Evolutionary conservation across 2,113 vertebrate species (phyloP).

Genomic region (Falco punctatus): DNA sequence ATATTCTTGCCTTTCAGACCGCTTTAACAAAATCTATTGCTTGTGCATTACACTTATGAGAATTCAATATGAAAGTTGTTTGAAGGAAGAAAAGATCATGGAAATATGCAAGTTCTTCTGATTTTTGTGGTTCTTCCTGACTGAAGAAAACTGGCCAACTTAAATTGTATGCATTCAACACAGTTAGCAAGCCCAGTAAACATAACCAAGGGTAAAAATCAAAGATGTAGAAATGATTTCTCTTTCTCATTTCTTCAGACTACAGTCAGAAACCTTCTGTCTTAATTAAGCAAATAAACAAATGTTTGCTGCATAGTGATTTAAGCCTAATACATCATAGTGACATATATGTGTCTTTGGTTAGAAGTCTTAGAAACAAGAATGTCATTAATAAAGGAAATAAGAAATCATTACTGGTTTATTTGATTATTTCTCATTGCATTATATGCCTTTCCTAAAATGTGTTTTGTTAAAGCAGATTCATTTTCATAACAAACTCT

Average conservation of each 20-base stretch:
- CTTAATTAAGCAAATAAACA: not conserved
- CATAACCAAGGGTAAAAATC: not conserved
- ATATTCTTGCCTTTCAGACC: constrained; percentile 2
- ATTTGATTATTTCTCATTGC: not conserved
- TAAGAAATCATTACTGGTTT: not conserved
- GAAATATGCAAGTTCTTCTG: not conserved
- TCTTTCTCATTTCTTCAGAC: not conserved
- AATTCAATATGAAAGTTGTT: not conserved
- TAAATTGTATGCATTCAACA: not conserved
- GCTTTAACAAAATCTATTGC: constrained; percentile 18
- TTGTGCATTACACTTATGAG: not conserved
- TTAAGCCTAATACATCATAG: not conserved
- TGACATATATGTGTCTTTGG: not conserved
- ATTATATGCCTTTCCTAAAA: not conserved
- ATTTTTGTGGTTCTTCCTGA: not conserved
- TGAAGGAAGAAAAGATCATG: not conserved
- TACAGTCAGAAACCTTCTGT: not conserved
- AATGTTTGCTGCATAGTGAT: not conserved
- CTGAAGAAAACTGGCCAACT: not conserved
- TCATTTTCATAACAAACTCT: not conserved
- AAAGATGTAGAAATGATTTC: not conserved
- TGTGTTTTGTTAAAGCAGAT: not conserved
- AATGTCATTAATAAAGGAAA: not conserved
- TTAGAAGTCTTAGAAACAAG: not conserved
- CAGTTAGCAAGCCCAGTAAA: not conserved